Conservation (phyloP, 2,797 vertebrate genomes). For the Eospalax fontanierii region DNA sequence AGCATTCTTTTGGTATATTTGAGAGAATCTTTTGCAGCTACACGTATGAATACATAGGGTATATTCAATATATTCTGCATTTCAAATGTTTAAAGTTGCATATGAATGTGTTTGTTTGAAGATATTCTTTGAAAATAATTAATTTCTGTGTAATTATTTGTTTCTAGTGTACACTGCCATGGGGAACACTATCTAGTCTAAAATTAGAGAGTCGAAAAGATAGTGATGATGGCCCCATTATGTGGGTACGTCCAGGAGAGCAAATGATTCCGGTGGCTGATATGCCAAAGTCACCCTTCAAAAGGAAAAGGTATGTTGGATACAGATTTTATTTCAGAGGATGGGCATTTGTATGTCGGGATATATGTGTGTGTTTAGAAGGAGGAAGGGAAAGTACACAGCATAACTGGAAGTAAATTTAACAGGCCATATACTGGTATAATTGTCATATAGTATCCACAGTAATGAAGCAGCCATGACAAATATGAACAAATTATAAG, state of each 20-base stretch:
- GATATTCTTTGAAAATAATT: constrained; percentile 81
- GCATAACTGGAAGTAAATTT: constrained; percentile 40
- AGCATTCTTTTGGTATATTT: constrained; percentile 8
- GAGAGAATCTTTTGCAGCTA: constrained; percentile 34
- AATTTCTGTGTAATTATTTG: constrained; percentile 83
- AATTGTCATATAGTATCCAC: constrained; percentile 8
- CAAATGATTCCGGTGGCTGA: constrained; percentile 99
- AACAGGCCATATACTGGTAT: background rate
- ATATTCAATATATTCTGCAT: background rate
- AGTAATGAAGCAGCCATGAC: constrained; percentile 24
- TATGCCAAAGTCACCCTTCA: constrained; percentile 99
- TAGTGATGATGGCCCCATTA: constrained; percentile 98
- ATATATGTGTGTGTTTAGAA: background rate
- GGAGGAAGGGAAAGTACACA: constrained; percentile 26
- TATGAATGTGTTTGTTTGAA: constrained; percentile 64
- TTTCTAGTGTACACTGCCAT: constrained; percentile 96
- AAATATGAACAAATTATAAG: constrained; percentile 43
- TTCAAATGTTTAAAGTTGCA: constrained; percentile 28
- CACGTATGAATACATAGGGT: background rate
- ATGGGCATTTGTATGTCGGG: background rate
- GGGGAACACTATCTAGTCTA: constrained; percentile 97
- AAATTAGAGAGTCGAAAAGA: constrained; percentile 95
- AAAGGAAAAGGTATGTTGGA: constrained; percentile 96
- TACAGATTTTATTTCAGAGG: constrained; percentile 30
- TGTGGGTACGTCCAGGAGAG: constrained; percentile 99